A percentile compares a stretch with the other conserved stretches of the same genome.
phyloP scores from a whole-genome alignment of 2,113 vertebrate genomes.

The Phyllostomus discolor region DNA sequence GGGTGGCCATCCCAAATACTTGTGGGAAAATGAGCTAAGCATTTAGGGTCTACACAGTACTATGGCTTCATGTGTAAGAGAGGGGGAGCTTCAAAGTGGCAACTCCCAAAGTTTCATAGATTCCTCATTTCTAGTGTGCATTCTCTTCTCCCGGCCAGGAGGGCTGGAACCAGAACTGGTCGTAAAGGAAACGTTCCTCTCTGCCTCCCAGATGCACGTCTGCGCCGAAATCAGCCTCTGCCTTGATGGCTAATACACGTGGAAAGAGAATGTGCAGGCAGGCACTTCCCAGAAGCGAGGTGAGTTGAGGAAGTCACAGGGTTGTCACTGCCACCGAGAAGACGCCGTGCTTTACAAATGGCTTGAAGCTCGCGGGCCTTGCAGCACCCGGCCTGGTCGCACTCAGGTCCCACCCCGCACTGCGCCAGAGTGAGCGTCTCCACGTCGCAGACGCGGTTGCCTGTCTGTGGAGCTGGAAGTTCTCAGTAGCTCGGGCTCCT shows the following conservation, averaged over 20 bases:
- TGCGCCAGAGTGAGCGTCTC: neutral
- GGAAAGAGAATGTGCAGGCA: conserved; percentile 29
- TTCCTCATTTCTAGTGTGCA: neutral
- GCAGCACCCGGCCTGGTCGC: neutral
- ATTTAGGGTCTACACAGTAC: neutral
- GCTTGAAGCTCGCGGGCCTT: neutral
- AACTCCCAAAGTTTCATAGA: neutral
- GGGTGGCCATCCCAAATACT: neutral
- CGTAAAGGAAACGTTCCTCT: conserved; percentile 20
- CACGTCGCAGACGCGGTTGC: neutral
- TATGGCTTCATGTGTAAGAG: neutral
- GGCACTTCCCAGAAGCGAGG: neutral
- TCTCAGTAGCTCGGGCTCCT: neutral
- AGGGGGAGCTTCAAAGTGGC: neutral
- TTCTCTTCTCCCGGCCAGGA: conserved; percentile 23
- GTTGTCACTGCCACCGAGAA: neutral
- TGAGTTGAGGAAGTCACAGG: conserved; percentile 32
- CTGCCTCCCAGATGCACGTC: conserved; percentile 14
- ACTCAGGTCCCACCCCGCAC: neutral
- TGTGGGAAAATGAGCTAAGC: neutral
- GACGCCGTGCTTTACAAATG: neutral
- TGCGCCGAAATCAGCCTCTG: conserved; percentile 37
- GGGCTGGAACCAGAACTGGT: neutral
- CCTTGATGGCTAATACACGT: conserved; percentile 37
- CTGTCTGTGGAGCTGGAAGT: neutral